Evolutionary conservation across 1,140 invertebrate genomes (phyloP), one percentile per base, ranked within the genome.

Genomic region (Drosophila yakuba): DNA sequence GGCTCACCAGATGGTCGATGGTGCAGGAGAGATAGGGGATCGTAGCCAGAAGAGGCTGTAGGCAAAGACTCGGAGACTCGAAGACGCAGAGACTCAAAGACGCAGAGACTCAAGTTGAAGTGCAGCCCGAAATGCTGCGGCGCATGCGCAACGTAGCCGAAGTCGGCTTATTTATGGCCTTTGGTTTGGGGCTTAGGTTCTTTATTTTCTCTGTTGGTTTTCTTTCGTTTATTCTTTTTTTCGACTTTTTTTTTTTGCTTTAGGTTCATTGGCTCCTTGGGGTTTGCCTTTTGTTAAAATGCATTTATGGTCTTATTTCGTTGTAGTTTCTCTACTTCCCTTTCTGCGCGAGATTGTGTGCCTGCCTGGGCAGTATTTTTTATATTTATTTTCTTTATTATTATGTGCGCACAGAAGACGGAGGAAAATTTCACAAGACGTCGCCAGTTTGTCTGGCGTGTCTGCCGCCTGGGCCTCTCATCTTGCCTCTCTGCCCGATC

Each of bases 371-470:
- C 61, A 47, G 50, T 74, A 41, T 55, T 50, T 64, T 32, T 61
- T 75, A 73, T 88, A 83, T 89, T 89, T 88, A 88, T 83, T 88
- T 88, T 88, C 76, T 74, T 88, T 88, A 80, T 88, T 88, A 83
- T 88, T 88, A 59, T 78, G 64, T 78, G 76, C 80, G 76, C 81
- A 82, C 67, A 55, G 79, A 55, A 80, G 76, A 78, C 56, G 67
- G 66, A 36, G 77, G 80, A 80, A 68, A 89, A 78, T 88, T 90
- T 90, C 86, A 73, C 86, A 90, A 86, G 64, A 86, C 86, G 86
- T 90, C 86, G 86, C 86, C 86, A 90, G 86, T 74, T 74, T 90
- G 86, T 90, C 86, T 90, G 86, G 86, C 86, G 51, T 61, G 84
- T 66, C 76, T 72, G 48, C 61, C 64, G 48, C 61, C 64, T 15